A percentile compares a stretch with the other conserved stretches of the same genome.
Conservation (phyloP, 2,888 invertebrate species). For the Muscina levida region DNA sequence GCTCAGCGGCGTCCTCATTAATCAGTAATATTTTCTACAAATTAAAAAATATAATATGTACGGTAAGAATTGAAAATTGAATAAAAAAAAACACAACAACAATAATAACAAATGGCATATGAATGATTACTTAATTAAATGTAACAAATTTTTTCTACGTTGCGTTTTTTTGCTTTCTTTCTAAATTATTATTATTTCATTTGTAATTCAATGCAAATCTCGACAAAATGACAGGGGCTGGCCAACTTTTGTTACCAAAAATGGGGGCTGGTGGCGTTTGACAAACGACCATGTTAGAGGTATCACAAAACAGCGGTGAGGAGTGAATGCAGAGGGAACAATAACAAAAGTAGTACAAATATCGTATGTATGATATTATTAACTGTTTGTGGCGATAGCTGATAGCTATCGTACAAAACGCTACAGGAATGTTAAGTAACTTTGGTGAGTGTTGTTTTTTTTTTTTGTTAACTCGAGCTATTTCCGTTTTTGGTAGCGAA, state of each 20-base stretch:
- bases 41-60: slow-evolving; percentile 14
- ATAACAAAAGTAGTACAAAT: slow-evolving; percentile 9
- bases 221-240: neutral
- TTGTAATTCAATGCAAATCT: slow-evolving; percentile 21
- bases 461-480: too few relatives aligned
- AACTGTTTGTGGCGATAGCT: too few relatives aligned
- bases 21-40: slow-evolving; percentile 16
- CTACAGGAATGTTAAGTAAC: too few relatives aligned
- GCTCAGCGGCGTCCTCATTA: neutral
- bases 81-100: neutral
- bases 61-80: neutral
- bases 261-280: neutral
- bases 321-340: neutral
- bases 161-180: slow-evolving; percentile 10
- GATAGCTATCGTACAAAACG: too few relatives aligned
- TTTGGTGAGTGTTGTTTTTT: too few relatives aligned
- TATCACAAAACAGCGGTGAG: too few relatives aligned
- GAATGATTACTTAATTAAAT: slow-evolving; percentile 43
- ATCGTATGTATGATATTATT: too few relatives aligned
- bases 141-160: slow-evolving; percentile 28
- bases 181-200: slow-evolving; percentile 24
- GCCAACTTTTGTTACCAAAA: neutral
- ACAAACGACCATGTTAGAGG: neutral
- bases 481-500: too few relatives aligned
- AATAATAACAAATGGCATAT: slow-evolving; percentile 19